phyloP scores from a whole-genome alignment of 2,797 vertebrate species.

The Brotogeris chrysoptera region DNA sequence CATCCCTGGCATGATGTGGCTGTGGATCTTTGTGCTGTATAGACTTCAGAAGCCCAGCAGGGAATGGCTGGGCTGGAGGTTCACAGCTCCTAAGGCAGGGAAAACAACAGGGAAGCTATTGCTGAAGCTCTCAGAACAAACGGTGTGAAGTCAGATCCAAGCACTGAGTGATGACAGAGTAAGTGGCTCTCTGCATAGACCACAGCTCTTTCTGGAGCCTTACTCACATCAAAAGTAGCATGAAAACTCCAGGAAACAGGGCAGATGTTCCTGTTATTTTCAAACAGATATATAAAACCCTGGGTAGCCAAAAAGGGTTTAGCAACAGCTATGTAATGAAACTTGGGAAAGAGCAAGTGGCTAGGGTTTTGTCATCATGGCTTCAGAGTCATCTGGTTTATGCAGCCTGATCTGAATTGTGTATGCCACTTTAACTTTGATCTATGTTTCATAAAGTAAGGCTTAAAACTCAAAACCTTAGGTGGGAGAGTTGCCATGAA shows the following conservation, averaged over 20 bases:
- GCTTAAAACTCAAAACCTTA: neutral
- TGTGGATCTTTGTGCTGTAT: neutral
- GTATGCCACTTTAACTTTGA: neutral
- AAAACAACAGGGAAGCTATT: conserved; percentile 59
- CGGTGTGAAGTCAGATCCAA: conserved; percentile 50
- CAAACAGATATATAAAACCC: neutral
- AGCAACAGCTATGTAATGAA: neutral
- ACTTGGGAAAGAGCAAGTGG: neutral
- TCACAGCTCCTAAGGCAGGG: conserved; percentile 11
- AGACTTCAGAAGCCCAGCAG: neutral
- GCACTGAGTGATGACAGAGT: conserved; percentile 30
- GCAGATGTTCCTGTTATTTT: neutral
- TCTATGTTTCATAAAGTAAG: neutral
- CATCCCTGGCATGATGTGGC: accelerated
- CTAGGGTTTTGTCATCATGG: neutral
- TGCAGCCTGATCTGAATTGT: neutral
- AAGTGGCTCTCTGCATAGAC: conserved; percentile 12
- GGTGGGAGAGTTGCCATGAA: neutral
- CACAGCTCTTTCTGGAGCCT: conserved; percentile 7
- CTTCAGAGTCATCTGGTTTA: neutral
- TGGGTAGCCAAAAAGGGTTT: neutral
- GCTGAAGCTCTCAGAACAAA: conserved; percentile 59
- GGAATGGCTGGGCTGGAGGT: neutral
- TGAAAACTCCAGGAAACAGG: neutral
- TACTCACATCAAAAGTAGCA: conserved; percentile 4